Evolutionary conservation across 2,888 invertebrate genomes (phyloP), one percentile per base, ranked within the genome.

Genomic region (Cryptocephalus moraei): DNA sequence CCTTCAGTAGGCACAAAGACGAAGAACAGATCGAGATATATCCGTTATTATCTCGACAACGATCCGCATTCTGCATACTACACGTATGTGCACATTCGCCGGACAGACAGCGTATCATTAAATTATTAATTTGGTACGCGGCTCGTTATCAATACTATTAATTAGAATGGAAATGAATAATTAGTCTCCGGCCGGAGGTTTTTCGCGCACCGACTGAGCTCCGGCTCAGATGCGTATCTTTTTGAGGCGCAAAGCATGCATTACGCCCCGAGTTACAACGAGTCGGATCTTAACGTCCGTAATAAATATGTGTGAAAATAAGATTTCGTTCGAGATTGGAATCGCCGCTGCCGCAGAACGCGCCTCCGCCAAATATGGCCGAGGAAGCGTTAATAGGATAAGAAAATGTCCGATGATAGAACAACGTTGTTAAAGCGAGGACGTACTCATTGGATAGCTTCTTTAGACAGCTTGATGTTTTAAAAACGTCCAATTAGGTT

Each of bases 71-170:
- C 50, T 46, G 51, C 44, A 54, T 43, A 50, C 6, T 43, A 50
- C 6, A 22, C 6, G 22, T 6, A 22, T 22, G 22, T 6, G 51
- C 48, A 43, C 49, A 38, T 45, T 40, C 40, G 22, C 10, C 33
- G 22, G 32, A 46, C 47, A 43, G 51, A 50, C 51, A 58, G 55
- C 56, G 49, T 57, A 55, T 54, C 51, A 60, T 60, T 60, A 58
- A 54, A 58, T 58, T 57, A 58, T 60, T 58, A 60, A 58, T 60
- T 60, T 56, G 44, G 51, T 49, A 47, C 52, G 48, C 49, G 49
- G 47, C 49, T 39, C 51, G 52, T 55, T 55, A 55, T 55, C 55
- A 55, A 55, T 55, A 55, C 55, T 55, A 55, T 55, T 55, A 55
- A 55, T 55, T 55, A 55, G 55, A 50, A 47, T 47, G 13, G 45